phyloP scores from a whole-genome alignment of 1,140 invertebrate species.

The Drosophila ohnishii region DNA sequence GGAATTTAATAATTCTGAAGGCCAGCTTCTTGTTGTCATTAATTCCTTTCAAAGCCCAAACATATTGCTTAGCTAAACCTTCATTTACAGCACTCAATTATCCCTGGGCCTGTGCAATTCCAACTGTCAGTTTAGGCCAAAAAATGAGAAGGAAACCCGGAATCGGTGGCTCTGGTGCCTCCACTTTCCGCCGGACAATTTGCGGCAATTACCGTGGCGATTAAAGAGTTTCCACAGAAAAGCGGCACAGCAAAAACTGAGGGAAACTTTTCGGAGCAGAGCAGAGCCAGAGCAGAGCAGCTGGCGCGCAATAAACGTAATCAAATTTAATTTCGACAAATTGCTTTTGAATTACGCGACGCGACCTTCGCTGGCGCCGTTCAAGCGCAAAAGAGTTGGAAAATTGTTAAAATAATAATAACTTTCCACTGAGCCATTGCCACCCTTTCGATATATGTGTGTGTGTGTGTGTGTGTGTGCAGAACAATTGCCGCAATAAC shows the following conservation, averaged over 20 bases:
- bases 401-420: slow-evolving; percentile 80
- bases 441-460: slow-evolving; percentile 20
- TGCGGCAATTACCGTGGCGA: slow-evolving; percentile 68
- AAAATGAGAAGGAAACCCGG: background rate
- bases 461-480: slow-evolving; percentile 14
- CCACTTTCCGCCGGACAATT: slow-evolving; percentile 46
- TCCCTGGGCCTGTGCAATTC: slow-evolving; percentile 29
- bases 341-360: slow-evolving; percentile 80
- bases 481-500: slow-evolving; percentile 74
- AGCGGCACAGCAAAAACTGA: slow-evolving; percentile 10
- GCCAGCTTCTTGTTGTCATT: slow-evolving; percentile 10
- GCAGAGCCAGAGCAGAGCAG: slow-evolving; percentile 43
- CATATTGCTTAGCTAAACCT: slow-evolving; percentile 38
- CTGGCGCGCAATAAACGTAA: slow-evolving; percentile 75
- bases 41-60: slow-evolving; percentile 22
- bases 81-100: slow-evolving; percentile 52
- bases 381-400: slow-evolving; percentile 70
- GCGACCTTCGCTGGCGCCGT: slow-evolving; percentile 74
- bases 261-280: slow-evolving; percentile 36
- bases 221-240: slow-evolving; percentile 60
- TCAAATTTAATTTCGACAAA: slow-evolving; percentile 80
- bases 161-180: background rate
- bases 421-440: slow-evolving; percentile 37
- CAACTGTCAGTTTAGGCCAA: slow-evolving; percentile 21
- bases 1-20: background rate